These are phyloP conservation scores for Monarcha castaneiventris DNA, from an alignment of 2,113 vertebrate species.

Conservation along the genomic window DNA sequence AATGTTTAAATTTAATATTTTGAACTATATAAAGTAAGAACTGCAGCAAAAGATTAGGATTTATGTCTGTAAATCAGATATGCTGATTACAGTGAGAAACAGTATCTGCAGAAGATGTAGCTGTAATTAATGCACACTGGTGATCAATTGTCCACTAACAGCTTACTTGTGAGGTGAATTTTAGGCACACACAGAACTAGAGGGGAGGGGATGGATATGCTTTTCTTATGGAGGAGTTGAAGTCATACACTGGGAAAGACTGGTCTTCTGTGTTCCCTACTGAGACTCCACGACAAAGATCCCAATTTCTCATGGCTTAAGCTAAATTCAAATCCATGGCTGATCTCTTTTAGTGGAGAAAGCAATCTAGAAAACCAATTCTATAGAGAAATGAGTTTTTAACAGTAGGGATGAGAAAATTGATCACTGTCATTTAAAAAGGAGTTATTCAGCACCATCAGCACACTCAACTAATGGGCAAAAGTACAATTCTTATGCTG, in stretches of 20 bases:
- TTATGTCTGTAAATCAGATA: background rate
- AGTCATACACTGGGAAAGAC: background rate
- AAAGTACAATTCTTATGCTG: background rate
- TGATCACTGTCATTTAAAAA: background rate
- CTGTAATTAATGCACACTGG: background rate
- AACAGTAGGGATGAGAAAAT: background rate
- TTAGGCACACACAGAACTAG: background rate
- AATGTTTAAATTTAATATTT: background rate
- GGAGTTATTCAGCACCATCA: background rate
- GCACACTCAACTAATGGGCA: background rate
- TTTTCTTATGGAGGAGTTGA: background rate
- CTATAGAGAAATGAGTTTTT: background rate
- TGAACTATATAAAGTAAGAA: background rate
- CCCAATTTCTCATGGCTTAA: background rate
- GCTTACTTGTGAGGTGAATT: background rate
- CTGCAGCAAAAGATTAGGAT: background rate
- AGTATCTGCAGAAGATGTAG: background rate
- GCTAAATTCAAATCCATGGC: background rate
- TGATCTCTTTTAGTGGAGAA: background rate
- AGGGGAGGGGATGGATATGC: background rate
- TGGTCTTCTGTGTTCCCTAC: rapidly evolving
- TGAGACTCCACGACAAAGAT: background rate
- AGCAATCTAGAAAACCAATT: background rate
- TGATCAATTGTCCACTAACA: background rate
- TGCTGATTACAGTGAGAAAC: background rate